Conservation (phyloP, 2,888 invertebrate genomes). For the Mylabris sibirica region DNA sequence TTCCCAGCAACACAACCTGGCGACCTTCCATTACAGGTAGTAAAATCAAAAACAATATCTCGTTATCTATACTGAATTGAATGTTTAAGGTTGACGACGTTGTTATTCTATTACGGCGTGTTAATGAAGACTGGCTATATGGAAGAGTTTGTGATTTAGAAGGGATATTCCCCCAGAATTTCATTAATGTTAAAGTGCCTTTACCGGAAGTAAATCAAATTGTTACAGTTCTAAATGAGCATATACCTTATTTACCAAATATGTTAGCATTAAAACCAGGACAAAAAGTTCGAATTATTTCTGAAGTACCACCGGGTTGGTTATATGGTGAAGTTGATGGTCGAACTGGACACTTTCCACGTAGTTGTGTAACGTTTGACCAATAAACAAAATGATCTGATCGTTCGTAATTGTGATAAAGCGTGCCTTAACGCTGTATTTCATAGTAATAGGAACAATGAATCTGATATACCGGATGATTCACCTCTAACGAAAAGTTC, state of each 20-base stretch:
- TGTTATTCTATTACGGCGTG: constrained; percentile 72
- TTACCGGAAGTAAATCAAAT: constrained; percentile 62
- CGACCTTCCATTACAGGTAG: constrained; percentile 82
- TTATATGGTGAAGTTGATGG: constrained; percentile 75
- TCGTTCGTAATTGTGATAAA: not conserved
- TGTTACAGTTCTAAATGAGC: constrained; percentile 77
- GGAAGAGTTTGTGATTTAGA: constrained; percentile 71
- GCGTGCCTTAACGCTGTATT: not conserved
- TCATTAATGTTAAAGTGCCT: constrained; percentile 79
- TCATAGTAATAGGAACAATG: not conserved
- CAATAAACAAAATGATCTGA: constrained; percentile 42
- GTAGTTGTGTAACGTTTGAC: constrained; percentile 68
- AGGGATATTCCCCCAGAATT: constrained; percentile 85
- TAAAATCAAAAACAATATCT: not conserved
- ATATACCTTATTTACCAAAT: constrained; percentile 64
- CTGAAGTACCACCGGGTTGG: constrained; percentile 80
- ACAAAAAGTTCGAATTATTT: constrained; percentile 69
- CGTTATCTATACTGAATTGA: constrained; percentile 20
- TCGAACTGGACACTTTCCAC: constrained; percentile 78
- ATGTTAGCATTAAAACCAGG: constrained; percentile 54
- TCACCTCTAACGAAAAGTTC: no score
- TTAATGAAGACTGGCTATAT: constrained; percentile 83
- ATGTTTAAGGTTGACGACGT: constrained; percentile 73
- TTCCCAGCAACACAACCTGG: constrained; percentile 77
- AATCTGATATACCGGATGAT: no score